Percentiles rank a stretch among this genome's conserved stretches.
These are phyloP conservation scores for Abramis brama DNA, from an alignment of 2,113 vertebrate species.

Conservation along the genomic window DNA sequence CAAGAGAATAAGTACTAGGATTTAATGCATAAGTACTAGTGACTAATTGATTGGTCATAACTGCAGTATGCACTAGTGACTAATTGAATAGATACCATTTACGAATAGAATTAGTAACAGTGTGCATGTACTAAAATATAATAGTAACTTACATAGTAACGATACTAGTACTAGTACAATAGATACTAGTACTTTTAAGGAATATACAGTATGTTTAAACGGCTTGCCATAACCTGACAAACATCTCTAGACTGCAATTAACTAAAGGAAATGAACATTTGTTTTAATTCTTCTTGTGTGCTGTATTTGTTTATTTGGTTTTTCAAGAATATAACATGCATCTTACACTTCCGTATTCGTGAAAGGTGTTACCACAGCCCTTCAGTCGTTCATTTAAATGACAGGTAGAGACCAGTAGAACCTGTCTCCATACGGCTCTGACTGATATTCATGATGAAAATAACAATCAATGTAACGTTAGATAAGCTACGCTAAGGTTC, in stretches of 20 bases:
- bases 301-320: not conserved
- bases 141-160: not conserved
- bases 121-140: not conserved
- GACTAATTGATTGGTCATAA: not conserved
- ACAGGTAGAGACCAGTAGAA: constrained; percentile 6
- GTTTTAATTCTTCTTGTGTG: not conserved
- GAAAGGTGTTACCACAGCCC: not conserved
- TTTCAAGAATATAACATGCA: not conserved
- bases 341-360: constrained; percentile 25
- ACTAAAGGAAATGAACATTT: not conserved
- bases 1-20: not conserved
- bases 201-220: not conserved
- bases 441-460: not conserved
- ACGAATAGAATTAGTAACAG: not conserved
- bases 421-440: not conserved
- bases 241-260: not conserved
- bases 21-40: not conserved
- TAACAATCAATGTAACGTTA: not conserved
- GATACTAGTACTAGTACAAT: not conserved
- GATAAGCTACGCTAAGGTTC: not conserved
- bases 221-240: not conserved
- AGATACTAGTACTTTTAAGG: not conserved
- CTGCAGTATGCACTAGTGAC: not conserved
- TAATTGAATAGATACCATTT: not conserved
- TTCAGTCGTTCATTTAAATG: not conserved